These are phyloP conservation scores for Synergus gifuensis DNA, from an alignment of 2,888 invertebrate species.

Conservation along the genomic window DNA sequence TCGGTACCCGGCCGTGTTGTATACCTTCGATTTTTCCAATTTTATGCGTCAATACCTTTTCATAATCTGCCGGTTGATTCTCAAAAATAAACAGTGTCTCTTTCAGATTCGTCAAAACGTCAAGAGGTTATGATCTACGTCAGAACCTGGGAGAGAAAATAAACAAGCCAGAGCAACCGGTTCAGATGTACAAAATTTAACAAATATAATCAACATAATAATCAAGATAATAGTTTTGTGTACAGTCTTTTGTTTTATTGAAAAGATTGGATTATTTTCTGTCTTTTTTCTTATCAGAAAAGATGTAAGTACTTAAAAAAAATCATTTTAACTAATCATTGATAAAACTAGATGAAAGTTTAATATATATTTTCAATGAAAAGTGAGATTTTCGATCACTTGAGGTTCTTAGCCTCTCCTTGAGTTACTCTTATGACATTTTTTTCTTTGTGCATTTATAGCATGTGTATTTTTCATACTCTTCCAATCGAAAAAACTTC, in stretches of 20 bases:
- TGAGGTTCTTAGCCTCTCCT: background rate
- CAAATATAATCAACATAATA: background rate
- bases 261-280: background rate
- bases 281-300: background rate
- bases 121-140: slow-evolving; percentile 23
- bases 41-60: background rate
- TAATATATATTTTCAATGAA: no score
- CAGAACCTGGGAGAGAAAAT: slow-evolving; percentile 17
- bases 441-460: background rate
- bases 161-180: slow-evolving; percentile 21
- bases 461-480: background rate
- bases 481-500: background rate
- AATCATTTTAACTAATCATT: background rate
- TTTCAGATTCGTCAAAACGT: background rate
- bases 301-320: background rate
- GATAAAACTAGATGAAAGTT: no score
- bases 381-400: background rate
- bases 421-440: background rate
- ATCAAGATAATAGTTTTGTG: background rate
- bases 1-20: slow-evolving; percentile 29
- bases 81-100: background rate
- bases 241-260: background rate
- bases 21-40: background rate
- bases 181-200: background rate
- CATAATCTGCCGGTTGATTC: background rate